A percentile compares a stretch with the other conserved stretches of the same genome.
Evolutionary conservation across 2,113 vertebrate genomes (phyloP).

Genomic region (Callionymus lyra): DNA sequence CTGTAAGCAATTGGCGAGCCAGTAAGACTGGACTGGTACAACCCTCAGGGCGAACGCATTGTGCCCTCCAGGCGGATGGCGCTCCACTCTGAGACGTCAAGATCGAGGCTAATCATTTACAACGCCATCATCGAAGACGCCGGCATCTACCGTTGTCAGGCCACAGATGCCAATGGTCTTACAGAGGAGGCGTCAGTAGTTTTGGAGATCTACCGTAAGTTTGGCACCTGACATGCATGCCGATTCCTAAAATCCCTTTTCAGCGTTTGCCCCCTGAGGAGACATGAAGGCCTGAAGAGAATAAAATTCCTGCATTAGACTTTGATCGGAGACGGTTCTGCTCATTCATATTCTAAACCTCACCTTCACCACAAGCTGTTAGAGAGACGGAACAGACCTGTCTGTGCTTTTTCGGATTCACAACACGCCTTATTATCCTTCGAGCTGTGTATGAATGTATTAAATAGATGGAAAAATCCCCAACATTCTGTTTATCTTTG

Average conservation of each 20-base stretch:
- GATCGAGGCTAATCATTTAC: slow-evolving; percentile 89
- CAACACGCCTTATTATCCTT: no score
- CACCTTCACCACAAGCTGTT: slow-evolving; percentile 5
- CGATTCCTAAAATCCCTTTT: not conserved
- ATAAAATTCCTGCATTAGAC: slow-evolving; percentile 21
- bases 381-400: not conserved
- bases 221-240: not conserved
- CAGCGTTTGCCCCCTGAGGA: slow-evolving; percentile 9
- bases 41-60: slow-evolving; percentile 90
- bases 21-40: slow-evolving; percentile 89
- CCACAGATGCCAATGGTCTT: slow-evolving; percentile 77
- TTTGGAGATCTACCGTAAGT: slow-evolving; percentile 96
- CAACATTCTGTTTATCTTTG: no score
- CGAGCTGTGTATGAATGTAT: no score
- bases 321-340: slow-evolving; percentile 21
- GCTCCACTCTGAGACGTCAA: slow-evolving; percentile 80
- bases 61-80: slow-evolving; percentile 76
- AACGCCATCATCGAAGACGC: slow-evolving; percentile 93
- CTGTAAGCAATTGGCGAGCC: slow-evolving; percentile 85
- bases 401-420: no score
- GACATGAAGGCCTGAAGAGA: slow-evolving; percentile 13
- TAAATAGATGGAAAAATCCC: no score
- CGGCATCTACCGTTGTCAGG: slow-evolving; percentile 93
- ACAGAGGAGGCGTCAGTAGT: slow-evolving; percentile 91
- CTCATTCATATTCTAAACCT: slow-evolving; percentile 24